phyloP scores from a whole-genome alignment of 1,140 invertebrate genomes.

The Lordiphosa mommai region DNA sequence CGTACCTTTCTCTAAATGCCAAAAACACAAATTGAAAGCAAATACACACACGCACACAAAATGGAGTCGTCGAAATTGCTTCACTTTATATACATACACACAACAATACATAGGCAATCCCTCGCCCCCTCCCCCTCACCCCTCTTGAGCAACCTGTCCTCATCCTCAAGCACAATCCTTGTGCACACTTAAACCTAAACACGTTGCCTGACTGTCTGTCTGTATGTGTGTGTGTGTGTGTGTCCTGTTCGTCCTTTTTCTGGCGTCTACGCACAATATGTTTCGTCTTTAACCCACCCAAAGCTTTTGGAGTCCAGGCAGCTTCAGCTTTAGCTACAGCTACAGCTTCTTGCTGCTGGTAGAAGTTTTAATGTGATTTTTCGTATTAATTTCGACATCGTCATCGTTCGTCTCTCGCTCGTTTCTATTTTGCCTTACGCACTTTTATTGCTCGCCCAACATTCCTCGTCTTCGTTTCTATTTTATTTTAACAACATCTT shows the following conservation, averaged over 20 bases:
- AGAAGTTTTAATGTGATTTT: constrained; percentile 76
- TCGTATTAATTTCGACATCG: constrained; percentile 77
- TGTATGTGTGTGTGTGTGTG: constrained; percentile 27
- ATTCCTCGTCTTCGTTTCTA: constrained; percentile 43
- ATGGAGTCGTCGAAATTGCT: constrained; percentile 66
- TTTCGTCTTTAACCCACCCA: constrained; percentile 75
- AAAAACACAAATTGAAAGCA: constrained; percentile 33
- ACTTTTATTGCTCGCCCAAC: constrained; percentile 65
- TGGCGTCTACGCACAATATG: constrained; percentile 74
- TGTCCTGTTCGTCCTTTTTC: constrained; percentile 55
- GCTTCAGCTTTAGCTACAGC: constrained; percentile 13
- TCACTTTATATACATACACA: constrained; percentile 46
- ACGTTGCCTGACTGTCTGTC: constrained; percentile 50
- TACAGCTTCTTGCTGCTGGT: constrained; percentile 25
- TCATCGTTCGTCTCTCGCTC: constrained; percentile 44
- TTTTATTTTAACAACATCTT: constrained; percentile 72
- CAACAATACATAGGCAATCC: constrained; percentile 6
- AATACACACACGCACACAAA: constrained; percentile 14
- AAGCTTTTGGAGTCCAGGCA: constrained; percentile 32
- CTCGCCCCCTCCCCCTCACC: neutral
- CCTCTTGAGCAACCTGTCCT: constrained; percentile 28
- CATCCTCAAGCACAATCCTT: constrained; percentile 44
- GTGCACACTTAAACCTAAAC: constrained; percentile 74
- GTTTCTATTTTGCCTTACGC: constrained; percentile 66
- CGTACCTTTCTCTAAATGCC: constrained; percentile 47